Evolutionary conservation across 1,140 invertebrate genomes (phyloP).

Genomic region (Adelges cooleyi): DNA sequence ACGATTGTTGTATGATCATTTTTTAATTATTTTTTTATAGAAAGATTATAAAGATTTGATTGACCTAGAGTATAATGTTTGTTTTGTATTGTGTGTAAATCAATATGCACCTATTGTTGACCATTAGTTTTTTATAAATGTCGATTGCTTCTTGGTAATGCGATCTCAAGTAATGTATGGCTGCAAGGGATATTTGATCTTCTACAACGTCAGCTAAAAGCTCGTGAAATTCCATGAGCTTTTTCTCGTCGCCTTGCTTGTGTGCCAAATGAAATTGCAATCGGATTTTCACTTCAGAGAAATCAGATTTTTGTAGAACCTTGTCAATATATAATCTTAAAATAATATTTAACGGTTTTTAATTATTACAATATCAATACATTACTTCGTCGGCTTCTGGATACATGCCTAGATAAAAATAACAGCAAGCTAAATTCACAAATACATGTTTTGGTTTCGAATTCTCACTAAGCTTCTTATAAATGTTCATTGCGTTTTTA

Average conservation of each 20-base stretch:
- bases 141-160: conserved; percentile 99
- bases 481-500: conserved; percentile 67
- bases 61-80: conserved; percentile 32
- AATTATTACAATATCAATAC: neutral
- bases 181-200: conserved; percentile 90
- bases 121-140: conserved; percentile 88
- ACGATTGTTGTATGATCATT: neutral
- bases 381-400: conserved; percentile 46
- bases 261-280: conserved; percentile 88
- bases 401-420: conserved; percentile 87
- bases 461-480: conserved; percentile 42
- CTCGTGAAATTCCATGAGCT: conserved; percentile 68
- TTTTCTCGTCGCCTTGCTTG: conserved; percentile 79
- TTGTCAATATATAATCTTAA: conserved; percentile 32
- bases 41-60: too few species aligned
- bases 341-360: neutral
- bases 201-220: conserved; percentile 77
- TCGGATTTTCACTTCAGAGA: conserved; percentile 59
- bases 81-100: neutral
- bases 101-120: conserved; percentile 91
- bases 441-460: conserved; percentile 44
- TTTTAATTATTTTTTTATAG: neutral
- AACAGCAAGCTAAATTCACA: conserved; percentile 83
- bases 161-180: conserved; percentile 87
- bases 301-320: conserved; percentile 46